Evolutionary conservation across 2,797 vertebrate species (phyloP), one percentile per base, ranked within the genome.

Genomic region (Eidolon dupreanum): DNA sequence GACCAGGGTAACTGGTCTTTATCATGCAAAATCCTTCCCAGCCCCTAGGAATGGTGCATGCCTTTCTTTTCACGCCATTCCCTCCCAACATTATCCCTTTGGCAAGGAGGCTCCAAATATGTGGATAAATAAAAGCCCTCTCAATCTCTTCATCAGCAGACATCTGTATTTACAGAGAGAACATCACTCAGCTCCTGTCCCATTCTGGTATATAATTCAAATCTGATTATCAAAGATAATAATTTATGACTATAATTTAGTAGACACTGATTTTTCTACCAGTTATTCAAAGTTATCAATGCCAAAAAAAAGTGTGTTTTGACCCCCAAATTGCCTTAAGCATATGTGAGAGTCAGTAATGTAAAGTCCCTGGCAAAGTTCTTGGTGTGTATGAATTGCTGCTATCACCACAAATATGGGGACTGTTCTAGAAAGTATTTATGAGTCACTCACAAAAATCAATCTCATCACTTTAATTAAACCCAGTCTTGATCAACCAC

Each of bases 361-460:
- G 22, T 49, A 70, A 83, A 85, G 20, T 66, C 38, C 38, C 55
- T 74, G 63, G 75, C 31, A 73, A 66, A 88, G 49, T 38, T 15
- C 33, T 59, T 83, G 38, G 61, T 19, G 55, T 13, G 9, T 51
- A 63, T 74, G 41, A 90, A 90, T 33, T 82, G 49, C n/a, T 92
- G 49, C 36, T n/a, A 49, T 68, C 55, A 90, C 33, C 57, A 33
- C 70, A 92, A 81, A 86, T 24, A 26, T 41, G 68, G 4, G 20
- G 91, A 93, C 89, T 86, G 49, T 78, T 96, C n/a, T 94, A 77
- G 16, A 49, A 96, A 92, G 70, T 82, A 49, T 66, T 81, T 75
- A 79, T 96, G 90, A 97, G 46, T 89, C 75, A 95, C 19, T 88
- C 71, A 86, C 61, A 59, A 70, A 90, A 92, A 63, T 68, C 73